A percentile compares a stretch with the other conserved stretches of the same genome.
phyloP scores from a whole-genome alignment of 2,113 vertebrate species.

The Silurus meridionalis region DNA sequence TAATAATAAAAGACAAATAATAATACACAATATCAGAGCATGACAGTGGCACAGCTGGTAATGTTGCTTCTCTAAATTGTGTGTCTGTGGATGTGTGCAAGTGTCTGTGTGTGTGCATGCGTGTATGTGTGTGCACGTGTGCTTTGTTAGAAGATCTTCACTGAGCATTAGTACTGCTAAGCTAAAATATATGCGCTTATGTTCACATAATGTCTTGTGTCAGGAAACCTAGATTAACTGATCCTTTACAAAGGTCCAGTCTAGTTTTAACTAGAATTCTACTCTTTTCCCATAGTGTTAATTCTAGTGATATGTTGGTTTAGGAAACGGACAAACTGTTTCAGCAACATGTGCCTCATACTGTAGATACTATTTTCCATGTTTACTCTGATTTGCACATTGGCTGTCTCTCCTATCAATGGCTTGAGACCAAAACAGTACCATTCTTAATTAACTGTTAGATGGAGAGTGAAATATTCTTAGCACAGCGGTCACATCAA shows the following conservation, averaged over 20 bases:
- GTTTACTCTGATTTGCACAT: not conserved
- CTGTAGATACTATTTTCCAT: not conserved
- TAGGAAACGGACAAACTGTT: not conserved
- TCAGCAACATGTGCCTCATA: not conserved
- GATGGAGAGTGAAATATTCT: not conserved
- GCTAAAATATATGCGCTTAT: not conserved
- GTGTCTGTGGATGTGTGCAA: too few relatives aligned
- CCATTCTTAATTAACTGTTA: not conserved
- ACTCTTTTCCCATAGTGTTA: not conserved
- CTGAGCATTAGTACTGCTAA: not conserved
- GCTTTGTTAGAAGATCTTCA: not conserved
- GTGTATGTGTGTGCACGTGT: too few relatives aligned
- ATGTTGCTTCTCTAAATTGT: not conserved
- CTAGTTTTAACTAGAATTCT: not conserved
- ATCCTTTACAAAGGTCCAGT: not conserved
- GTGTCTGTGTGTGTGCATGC: too few relatives aligned
- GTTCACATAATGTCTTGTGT: not conserved
- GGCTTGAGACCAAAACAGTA: not conserved
- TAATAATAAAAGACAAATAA: not conserved
- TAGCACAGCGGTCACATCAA: not conserved
- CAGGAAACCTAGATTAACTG: not conserved
- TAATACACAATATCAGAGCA: not conserved
- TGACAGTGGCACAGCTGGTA: not conserved
- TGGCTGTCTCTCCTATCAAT: not conserved
- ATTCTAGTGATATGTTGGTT: not conserved